Base-by-base conservation (phyloP, 2,113 vertebrate species). In the Bostrychus sinensis region DNA sequence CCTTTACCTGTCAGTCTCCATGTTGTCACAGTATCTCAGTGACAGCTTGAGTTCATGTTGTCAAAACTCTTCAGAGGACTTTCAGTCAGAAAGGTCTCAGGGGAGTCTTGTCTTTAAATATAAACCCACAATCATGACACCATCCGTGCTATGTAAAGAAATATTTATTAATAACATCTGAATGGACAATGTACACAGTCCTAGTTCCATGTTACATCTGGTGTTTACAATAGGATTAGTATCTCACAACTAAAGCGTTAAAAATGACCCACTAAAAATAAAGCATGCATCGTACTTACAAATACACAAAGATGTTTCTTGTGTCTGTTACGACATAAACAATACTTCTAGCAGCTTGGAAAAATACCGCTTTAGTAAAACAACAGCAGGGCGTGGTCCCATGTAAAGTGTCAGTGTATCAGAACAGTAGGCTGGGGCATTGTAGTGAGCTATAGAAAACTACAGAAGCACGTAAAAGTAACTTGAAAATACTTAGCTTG, bases 251-350 rank as follows among this genome's bases (percentile, higher is more conserved):
- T 68, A 70, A 82, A 91, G 71, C 39, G 51, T 71, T 57, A 30
- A 79, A 81, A 84, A 85, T 56, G 43, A 75, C 25, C 58, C 55
- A 64, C 43, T 13, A 81, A 81, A 77, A 80, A 79, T 71, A 71
- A 90, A 80, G 85, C 92, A 95, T 94, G 93, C 92, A 93, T 80
- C 87, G 86, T 81, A 88, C 85, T 38, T 66, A 84, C 76, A 71
- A 83, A 82, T 41, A 82, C 41, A 43, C 74, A 85, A 54, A 75
- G 7, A 39, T 16, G 30, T 23, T 51, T 25, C 42, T 45, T 64
- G 45, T 70, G 69, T 76, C 45, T 39, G 63, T 78, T 56, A 64
- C 86, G 58, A 73, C 68, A 37, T 53, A 71, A 87, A 84, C 63
- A 67, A 67, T 62, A 81, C 66, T 70, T 34, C 64, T 50, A 64